These are phyloP conservation scores for Syritta pipiens DNA, from an alignment of 2,888 invertebrate species.

Conservation along the genomic window DNA sequence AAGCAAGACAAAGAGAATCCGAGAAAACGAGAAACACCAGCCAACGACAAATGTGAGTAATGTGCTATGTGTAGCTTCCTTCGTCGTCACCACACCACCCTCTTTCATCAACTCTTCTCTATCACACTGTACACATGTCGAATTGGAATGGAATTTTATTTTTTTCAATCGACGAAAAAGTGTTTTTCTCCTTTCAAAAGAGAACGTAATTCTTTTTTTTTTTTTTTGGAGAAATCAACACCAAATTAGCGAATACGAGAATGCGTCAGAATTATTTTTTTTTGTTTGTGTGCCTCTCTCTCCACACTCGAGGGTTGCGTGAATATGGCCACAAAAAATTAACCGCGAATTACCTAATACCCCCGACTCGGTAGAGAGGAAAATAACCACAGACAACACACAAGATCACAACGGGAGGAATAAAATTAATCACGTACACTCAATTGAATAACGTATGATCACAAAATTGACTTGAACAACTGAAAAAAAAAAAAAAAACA, in stretches of 20 bases:
- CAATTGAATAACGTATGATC: constrained; percentile 7
- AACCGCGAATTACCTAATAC: constrained; percentile 48
- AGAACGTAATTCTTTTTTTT: background rate
- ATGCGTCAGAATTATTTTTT: background rate
- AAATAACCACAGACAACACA: constrained; percentile 10
- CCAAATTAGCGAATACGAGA: background rate
- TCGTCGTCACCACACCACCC: too few relatives aligned
- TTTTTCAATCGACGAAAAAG: background rate
- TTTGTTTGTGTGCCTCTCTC: too few relatives aligned
- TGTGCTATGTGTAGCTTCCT: constrained; percentile 21
- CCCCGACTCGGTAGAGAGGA: background rate
- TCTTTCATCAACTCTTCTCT: too few relatives aligned
- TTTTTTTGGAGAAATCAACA: background rate
- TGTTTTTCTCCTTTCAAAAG: background rate
- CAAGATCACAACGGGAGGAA: background rate
- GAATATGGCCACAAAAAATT: background rate
- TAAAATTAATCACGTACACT: background rate
- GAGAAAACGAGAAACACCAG: constrained; percentile 1
- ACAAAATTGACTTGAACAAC: background rate
- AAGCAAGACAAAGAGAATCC: constrained; percentile 22
- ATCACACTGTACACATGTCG: constrained; percentile 11
- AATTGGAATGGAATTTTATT: constrained; percentile 15
- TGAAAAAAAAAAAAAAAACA: background rate
- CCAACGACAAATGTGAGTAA: constrained; percentile 42
- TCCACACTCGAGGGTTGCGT: background rate